Evolutionary conservation across 2,888 invertebrate genomes (phyloP).

Genomic region (Phyllotreta cruciferae): DNA sequence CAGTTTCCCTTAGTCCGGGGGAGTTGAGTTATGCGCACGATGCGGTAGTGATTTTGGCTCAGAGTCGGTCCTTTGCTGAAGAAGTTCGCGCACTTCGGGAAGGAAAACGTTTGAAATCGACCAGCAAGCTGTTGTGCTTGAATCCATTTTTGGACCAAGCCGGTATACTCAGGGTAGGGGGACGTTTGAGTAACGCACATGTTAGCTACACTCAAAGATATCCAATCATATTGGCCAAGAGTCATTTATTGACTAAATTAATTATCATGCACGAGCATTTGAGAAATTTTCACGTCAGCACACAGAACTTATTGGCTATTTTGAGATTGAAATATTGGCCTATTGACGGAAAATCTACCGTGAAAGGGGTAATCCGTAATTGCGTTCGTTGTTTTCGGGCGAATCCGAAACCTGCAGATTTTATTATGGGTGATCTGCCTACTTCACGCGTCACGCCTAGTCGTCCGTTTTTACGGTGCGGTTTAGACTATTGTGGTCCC

Average conservation of each 20-base stretch:
- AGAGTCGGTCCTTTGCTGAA: background rate
- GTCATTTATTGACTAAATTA: slow-evolving; percentile 6
- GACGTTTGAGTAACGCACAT: slow-evolving; percentile 9
- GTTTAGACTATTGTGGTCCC: background rate
- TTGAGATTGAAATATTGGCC: slow-evolving; percentile 23
- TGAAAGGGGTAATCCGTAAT: slow-evolving; percentile 9
- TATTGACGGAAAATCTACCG: slow-evolving; percentile 14
- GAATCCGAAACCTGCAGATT: background rate
- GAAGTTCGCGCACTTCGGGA: background rate
- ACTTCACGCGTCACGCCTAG: slow-evolving; percentile 8
- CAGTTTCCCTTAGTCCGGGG: too few relatives aligned
- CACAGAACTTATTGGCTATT: slow-evolving; percentile 4
- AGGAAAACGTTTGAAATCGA: background rate
- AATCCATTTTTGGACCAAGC: too few relatives aligned
- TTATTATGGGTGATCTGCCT: slow-evolving; percentile 5
- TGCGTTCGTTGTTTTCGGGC: slow-evolving; percentile 17
- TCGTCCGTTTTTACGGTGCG: background rate
- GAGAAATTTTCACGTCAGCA: too few relatives aligned
- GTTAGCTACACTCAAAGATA: slow-evolving; percentile 6
- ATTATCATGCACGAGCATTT: slow-evolving; percentile 14
- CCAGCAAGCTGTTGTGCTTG: too few relatives aligned
- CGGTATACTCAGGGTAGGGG: slow-evolving; percentile 17
- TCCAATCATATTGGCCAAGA: slow-evolving; percentile 19
- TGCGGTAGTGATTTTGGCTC: background rate
- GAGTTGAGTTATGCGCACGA: too few relatives aligned